Conservation (phyloP, 2,113 vertebrate species). For the Brachypteracias leptosomus region DNA sequence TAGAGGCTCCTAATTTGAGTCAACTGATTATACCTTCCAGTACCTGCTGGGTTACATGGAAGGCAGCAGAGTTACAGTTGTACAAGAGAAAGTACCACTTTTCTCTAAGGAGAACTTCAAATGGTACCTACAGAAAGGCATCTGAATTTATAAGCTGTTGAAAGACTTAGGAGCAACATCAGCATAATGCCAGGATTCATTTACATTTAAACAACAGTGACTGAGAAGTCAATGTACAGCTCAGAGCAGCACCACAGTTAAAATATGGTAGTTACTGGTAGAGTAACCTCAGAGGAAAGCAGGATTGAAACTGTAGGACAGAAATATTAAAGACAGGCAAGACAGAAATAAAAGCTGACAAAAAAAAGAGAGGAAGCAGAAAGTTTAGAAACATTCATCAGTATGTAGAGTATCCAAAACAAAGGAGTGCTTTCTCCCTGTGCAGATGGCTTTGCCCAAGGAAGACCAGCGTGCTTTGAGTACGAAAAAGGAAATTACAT, state of each 20-base stretch:
- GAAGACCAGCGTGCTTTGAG: neutral
- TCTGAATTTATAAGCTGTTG: neutral
- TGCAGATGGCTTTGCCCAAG: conserved; percentile 14
- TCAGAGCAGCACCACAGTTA: neutral
- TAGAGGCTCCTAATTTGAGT: neutral
- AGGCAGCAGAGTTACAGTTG: neutral
- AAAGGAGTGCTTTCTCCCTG: conserved; percentile 14
- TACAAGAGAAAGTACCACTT: neutral
- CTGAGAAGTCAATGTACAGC: neutral
- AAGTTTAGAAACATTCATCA: neutral
- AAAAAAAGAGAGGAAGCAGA: neutral
- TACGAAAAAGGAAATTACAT: conserved; percentile 17
- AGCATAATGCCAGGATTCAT: conserved; percentile 1
- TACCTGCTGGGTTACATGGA: neutral
- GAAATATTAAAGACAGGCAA: neutral
- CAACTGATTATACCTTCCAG: neutral
- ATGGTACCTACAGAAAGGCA: neutral
- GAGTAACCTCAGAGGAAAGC: neutral
- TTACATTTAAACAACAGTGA: neutral
- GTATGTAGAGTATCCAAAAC: neutral
- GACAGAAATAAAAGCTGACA: neutral
- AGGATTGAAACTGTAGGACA: neutral
- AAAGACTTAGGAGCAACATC: neutral
- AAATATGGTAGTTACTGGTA: neutral
- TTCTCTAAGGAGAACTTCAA: neutral